These are phyloP conservation scores for Dermatemys mawii DNA, from an alignment of 2,113 vertebrate species.

Conservation along the genomic window DNA sequence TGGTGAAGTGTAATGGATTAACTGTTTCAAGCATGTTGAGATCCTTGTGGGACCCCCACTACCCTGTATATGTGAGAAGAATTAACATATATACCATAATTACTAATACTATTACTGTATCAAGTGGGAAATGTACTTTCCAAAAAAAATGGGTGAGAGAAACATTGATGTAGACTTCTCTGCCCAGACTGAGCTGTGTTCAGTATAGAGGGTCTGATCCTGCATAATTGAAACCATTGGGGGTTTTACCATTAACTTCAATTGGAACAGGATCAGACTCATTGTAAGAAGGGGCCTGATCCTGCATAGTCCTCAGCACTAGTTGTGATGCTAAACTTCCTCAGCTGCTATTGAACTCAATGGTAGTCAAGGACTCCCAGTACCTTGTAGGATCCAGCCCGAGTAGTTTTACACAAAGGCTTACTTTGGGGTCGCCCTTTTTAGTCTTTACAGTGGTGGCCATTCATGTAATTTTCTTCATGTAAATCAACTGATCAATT, in stretches of 20 bases:
- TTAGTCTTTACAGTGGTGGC: slow-evolving; percentile 21
- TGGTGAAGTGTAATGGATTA: slow-evolving; percentile 42
- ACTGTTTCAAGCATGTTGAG: background rate
- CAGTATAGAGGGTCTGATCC: background rate
- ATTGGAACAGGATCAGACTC: background rate
- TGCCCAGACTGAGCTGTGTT: background rate
- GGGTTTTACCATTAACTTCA: background rate
- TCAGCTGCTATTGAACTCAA: background rate
- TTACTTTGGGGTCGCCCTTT: slow-evolving; percentile 29
- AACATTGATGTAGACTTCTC: background rate
- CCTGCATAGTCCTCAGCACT: background rate
- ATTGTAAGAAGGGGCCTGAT: background rate
- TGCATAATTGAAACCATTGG: background rate
- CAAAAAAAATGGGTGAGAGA: background rate
- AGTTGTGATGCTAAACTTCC: background rate
- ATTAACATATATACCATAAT: background rate
- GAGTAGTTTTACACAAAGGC: slow-evolving; percentile 37
- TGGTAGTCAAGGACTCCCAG: background rate
- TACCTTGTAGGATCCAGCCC: background rate
- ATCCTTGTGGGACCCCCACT: slow-evolving; percentile 33
- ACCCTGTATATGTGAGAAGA: background rate
- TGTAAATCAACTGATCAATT: slow-evolving; percentile 38
- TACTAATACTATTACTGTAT: slow-evolving; percentile 7
- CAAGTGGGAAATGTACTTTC: background rate
- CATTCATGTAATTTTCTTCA: background rate